Conservation (phyloP, 1,140 invertebrate genomes). For the Microplitis demolitor region DNA sequence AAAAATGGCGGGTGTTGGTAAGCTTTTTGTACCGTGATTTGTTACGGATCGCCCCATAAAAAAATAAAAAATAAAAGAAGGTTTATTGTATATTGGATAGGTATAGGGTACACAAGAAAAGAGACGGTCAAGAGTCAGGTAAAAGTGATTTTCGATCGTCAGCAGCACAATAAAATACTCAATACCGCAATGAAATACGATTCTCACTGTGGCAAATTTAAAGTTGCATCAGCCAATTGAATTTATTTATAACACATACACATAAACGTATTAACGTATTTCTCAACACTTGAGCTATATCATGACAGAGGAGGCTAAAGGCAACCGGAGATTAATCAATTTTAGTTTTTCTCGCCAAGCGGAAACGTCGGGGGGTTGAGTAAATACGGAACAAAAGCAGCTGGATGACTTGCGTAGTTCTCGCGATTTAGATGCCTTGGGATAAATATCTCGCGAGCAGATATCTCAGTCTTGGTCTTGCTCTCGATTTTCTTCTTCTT, state of each 20-base stretch:
- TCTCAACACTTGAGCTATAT: too few relatives aligned
- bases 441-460: neutral
- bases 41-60: constrained; percentile 2
- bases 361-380: constrained; percentile 38
- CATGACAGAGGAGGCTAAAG: neutral
- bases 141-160: constrained; percentile 9
- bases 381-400: constrained; percentile 51
- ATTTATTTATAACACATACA: too few relatives aligned
- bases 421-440: neutral
- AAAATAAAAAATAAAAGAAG: neutral
- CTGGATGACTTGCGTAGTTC: constrained; percentile 14
- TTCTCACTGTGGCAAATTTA: neutral
- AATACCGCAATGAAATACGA: neutral
- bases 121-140: neutral
- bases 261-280: too few relatives aligned
- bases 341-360: constrained; percentile 47
- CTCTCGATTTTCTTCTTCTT: neutral
- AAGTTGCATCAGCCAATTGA: constrained; percentile 4
- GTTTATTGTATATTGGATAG: neutral
- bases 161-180: too few relatives aligned
- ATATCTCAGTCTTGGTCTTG: neutral
- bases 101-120: neutral
- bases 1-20: constrained; percentile 16
- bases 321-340: constrained; percentile 53
- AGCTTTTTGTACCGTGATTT: constrained; percentile 20